Percentiles rank a stretch among this genome's conserved stretches.
phyloP scores from a whole-genome alignment of 2,888 invertebrate genomes.

The Brachypalpus laphriformis region DNA sequence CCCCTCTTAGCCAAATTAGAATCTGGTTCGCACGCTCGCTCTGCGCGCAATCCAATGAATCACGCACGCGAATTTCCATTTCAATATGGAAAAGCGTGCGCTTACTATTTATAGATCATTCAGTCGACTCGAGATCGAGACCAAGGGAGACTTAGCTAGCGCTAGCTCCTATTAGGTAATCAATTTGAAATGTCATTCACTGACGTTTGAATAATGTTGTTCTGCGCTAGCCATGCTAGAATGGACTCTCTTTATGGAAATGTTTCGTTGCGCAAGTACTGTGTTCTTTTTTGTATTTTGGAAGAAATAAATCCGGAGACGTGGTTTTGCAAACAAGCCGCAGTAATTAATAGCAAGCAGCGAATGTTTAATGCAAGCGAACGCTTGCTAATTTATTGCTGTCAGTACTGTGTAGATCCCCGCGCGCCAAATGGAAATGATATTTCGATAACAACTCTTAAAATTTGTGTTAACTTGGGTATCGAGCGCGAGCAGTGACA shows the following conservation, averaged over 20 bases:
- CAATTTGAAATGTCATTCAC: conserved; percentile 70
- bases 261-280: conserved; percentile 59
- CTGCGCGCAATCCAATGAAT: conserved; percentile 40
- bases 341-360: conserved; percentile 52
- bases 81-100: conserved; percentile 69
- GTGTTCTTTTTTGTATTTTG: conserved; percentile 50
- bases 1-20: conserved; percentile 50
- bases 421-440: conserved; percentile 47
- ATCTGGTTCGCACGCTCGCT: conserved; percentile 66
- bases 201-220: conserved; percentile 71
- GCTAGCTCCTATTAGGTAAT: conserved; percentile 61
- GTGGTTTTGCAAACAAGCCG: conserved; percentile 56
- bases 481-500: conserved; percentile 6
- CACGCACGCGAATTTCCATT: conserved; percentile 67
- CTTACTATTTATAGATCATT: conserved; percentile 63
- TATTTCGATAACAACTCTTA: conserved; percentile 56
- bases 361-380: conserved; percentile 53
- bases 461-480: conserved; percentile 16
- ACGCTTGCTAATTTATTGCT: conserved; percentile 64
- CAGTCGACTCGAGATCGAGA: not conserved
- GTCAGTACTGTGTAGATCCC: conserved; percentile 43
- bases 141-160: too few relatives aligned
- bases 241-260: conserved; percentile 68
- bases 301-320: conserved; percentile 61
- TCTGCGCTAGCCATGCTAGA: conserved; percentile 60